Evolutionary conservation across 1,140 invertebrate genomes (phyloP).

Genomic region (Drosophila burlai): DNA sequence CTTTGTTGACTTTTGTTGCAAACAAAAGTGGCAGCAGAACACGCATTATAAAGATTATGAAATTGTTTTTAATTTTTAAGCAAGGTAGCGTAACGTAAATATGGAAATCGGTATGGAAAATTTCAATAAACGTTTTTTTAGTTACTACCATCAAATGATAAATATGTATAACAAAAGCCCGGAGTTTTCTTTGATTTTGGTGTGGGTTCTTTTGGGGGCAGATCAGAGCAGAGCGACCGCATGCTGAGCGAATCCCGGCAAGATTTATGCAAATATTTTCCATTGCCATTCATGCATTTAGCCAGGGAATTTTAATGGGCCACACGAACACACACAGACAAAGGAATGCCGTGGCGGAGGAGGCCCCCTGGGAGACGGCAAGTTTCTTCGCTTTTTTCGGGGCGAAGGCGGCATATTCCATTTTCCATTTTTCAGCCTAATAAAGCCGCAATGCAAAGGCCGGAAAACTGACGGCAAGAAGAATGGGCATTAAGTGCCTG

Average conservation of each 20-base stretch:
- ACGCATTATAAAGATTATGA: constrained; percentile 66
- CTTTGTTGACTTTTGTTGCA: constrained; percentile 65
- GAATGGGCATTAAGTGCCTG: constrained; percentile 67
- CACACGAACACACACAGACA: constrained; percentile 56
- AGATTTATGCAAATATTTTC: constrained; percentile 82
- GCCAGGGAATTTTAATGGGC: constrained; percentile 70
- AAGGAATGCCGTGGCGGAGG: constrained; percentile 8
- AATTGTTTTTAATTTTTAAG: constrained; percentile 79
- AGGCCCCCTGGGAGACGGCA: constrained; percentile 38
- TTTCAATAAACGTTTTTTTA: constrained; percentile 81
- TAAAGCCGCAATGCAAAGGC: constrained; percentile 70
- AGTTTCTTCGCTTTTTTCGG: constrained; percentile 41
- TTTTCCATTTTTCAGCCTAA: constrained; percentile 82
- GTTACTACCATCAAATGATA: constrained; percentile 77
- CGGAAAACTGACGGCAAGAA: constrained; percentile 36
- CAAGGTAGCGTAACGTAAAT: constrained; percentile 57
- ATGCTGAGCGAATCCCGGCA: constrained; percentile 47
- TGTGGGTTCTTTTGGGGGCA: neutral
- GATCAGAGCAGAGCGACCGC: constrained; percentile 5
- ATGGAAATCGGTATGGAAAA: constrained; percentile 62
- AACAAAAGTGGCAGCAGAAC: constrained; percentile 44
- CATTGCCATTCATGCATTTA: constrained; percentile 73
- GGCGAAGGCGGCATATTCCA: constrained; percentile 55
- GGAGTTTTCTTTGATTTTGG: constrained; percentile 23
- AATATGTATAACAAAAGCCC: constrained; percentile 48